These are phyloP conservation scores for Podarcis cretensis DNA, from an alignment of 2,113 vertebrate species.

Conservation along the genomic window DNA sequence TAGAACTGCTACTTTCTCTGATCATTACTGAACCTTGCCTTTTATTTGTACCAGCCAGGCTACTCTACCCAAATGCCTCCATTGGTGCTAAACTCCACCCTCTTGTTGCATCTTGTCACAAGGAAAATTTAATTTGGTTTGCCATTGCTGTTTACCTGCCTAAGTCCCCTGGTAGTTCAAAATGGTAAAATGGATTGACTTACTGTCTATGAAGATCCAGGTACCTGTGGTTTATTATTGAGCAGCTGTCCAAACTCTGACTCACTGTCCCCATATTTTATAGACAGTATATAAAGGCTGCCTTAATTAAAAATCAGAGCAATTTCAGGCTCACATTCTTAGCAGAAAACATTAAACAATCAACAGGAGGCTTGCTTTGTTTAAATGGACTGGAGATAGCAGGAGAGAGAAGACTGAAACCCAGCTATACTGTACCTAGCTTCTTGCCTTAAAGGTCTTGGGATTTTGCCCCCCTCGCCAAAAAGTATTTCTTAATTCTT, in stretches of 20 bases:
- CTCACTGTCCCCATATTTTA: not conserved
- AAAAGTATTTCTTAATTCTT: not conserved
- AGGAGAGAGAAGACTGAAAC: conserved; percentile 32
- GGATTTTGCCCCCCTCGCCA: too few species aligned
- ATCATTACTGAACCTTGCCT: too few species aligned
- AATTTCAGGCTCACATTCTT: not conserved
- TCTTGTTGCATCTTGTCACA: too few species aligned
- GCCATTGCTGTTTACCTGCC: not conserved
- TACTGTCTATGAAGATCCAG: conserved; percentile 1
- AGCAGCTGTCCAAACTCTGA: not conserved
- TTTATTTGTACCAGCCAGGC: not conserved
- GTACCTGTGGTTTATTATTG: not conserved
- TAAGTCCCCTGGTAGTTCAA: not conserved
- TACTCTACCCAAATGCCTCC: not conserved
- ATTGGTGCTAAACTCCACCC: too few species aligned
- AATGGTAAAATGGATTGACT: not conserved
- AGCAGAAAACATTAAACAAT: not conserved
- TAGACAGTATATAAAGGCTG: not conserved
- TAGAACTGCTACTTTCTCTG: too few species aligned
- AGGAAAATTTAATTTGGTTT: not conserved
- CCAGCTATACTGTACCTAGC: not conserved
- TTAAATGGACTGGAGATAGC: not conserved
- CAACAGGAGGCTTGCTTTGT: not conserved
- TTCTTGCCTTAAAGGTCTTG: not conserved
- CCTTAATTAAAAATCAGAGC: not conserved